These are phyloP conservation scores for Pachycephus smyrnensis DNA, from an alignment of 2,888 invertebrate genomes.

Conservation along the genomic window DNA sequence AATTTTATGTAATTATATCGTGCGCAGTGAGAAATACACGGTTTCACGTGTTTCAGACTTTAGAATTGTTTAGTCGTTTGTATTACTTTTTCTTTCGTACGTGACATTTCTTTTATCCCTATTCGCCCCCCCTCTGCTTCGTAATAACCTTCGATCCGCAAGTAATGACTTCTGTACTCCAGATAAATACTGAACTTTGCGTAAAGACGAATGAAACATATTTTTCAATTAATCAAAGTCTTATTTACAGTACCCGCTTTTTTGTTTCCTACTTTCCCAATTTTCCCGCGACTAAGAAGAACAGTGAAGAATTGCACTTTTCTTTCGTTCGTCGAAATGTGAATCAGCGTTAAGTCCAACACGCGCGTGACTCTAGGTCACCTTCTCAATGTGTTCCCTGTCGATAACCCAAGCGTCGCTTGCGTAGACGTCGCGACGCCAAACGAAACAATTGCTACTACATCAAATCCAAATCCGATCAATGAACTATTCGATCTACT, in stretches of 20 bases:
- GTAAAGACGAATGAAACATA: not conserved
- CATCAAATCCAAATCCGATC: not conserved
- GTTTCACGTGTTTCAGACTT: not conserved
- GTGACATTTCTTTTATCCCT: not conserved
- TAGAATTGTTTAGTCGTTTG: not conserved
- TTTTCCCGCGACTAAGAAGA: no score
- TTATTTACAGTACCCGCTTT: no score
- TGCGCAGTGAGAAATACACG: not conserved
- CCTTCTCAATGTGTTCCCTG: no score
- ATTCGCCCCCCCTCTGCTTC: not conserved
- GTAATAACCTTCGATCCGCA: not conserved
- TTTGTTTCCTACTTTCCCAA: not conserved
- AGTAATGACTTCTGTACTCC: not conserved
- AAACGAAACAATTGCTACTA: not conserved
- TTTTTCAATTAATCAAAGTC: no score
- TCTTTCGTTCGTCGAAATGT: no score
- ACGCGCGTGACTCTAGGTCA: no score
- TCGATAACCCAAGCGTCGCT: no score
- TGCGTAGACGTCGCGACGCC: no score
- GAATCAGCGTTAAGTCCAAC: no score
- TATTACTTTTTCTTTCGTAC: not conserved
- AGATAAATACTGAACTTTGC: not conserved
- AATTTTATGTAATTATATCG: conserved; percentile 17
- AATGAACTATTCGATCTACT: not conserved
- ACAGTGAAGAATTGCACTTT: no score